Conservation (phyloP, 2,888 invertebrate genomes). For the Boloria euphrosyne region DNA sequence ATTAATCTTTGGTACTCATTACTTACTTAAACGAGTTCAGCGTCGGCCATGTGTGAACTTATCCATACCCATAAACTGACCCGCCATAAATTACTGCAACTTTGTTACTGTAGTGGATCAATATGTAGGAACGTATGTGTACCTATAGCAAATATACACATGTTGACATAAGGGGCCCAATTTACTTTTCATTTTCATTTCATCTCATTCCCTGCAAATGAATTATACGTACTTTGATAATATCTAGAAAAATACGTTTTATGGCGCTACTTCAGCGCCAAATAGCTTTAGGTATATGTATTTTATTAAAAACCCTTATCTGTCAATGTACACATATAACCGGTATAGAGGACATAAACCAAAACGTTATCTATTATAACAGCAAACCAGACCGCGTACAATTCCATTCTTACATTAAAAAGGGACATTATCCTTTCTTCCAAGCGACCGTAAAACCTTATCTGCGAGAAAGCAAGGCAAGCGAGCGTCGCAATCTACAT, state of each 20-base stretch:
- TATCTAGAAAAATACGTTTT: too few relatives aligned
- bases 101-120: slow-evolving; percentile 55
- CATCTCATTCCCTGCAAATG: too few relatives aligned
- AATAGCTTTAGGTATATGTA: not conserved
- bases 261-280: not conserved
- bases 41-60: slow-evolving; percentile 72
- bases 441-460: slow-evolving; percentile 74
- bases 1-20: slow-evolving; percentile 30
- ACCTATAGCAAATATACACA: not conserved
- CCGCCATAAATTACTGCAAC: slow-evolving; percentile 75
- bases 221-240: too few relatives aligned
- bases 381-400: slow-evolving; percentile 62
- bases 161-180: not conserved
- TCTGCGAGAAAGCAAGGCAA: slow-evolving; percentile 73
- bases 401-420: slow-evolving; percentile 72
- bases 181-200: not conserved
- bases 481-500: slow-evolving; percentile 77
- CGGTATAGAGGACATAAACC: slow-evolving; percentile 48
- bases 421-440: slow-evolving; percentile 80
- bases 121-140: not conserved
- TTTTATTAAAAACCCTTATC: slow-evolving; percentile 7
- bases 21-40: slow-evolving; percentile 44
- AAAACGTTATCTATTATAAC: slow-evolving; percentile 66
- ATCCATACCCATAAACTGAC: slow-evolving; percentile 64
- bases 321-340: slow-evolving; percentile 15